These are phyloP conservation scores for Spheniscus humboldti DNA, from an alignment of 2,797 vertebrate species.

Conservation along the genomic window DNA sequence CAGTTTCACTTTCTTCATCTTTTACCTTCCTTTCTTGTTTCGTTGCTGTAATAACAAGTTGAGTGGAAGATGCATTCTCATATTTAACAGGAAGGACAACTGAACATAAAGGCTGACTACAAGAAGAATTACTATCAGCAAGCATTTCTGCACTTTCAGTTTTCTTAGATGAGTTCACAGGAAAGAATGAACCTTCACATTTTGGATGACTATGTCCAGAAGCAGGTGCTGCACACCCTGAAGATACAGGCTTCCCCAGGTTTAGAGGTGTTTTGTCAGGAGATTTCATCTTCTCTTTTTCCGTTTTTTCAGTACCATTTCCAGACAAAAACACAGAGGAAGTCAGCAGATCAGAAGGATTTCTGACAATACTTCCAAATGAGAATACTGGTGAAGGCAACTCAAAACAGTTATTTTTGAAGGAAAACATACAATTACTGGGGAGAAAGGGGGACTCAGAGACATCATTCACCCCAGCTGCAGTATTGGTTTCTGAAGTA, in stretches of 20 bases:
- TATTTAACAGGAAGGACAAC: neutral
- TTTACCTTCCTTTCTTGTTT: neutral
- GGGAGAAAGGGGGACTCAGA: neutral
- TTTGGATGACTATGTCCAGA: neutral
- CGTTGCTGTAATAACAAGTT: neutral
- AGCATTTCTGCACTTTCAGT: neutral
- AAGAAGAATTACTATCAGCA: neutral
- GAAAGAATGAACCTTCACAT: neutral
- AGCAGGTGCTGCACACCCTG: neutral
- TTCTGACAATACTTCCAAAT: constrained; percentile 5
- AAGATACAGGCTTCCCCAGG: neutral
- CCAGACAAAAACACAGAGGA: neutral
- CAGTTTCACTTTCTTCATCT: neutral
- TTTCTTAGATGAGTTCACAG: neutral
- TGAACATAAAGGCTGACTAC: neutral
- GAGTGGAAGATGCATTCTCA: neutral
- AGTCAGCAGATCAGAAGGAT: neutral
- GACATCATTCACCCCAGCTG: neutral
- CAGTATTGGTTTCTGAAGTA: neutral
- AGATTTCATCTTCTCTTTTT: neutral
- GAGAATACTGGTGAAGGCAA: constrained; percentile 19
- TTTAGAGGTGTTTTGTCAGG: neutral
- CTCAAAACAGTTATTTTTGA: neutral
- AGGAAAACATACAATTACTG: neutral
- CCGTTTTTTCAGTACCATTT: neutral